phyloP scores from a whole-genome alignment of 2,797 vertebrate genomes.

The Nannoperca australis region DNA sequence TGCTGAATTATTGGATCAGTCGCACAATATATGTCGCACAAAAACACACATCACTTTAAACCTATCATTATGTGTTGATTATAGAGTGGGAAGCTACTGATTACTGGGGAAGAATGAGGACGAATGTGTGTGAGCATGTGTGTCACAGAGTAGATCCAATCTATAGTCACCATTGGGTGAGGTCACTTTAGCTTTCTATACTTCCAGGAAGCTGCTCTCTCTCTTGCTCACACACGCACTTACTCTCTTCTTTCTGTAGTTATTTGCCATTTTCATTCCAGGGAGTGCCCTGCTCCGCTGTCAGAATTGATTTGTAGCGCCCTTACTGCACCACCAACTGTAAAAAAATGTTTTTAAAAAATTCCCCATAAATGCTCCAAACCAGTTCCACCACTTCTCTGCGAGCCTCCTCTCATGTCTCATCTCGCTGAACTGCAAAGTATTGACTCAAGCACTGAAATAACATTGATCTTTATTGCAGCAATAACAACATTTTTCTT shows the following conservation, averaged over 20 bases:
- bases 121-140: constrained; percentile 15
- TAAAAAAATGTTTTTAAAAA: too few species aligned
- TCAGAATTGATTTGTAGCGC: constrained; percentile 55
- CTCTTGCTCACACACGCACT: not conserved
- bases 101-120: constrained; percentile 37
- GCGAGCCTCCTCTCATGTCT: constrained; percentile 29
- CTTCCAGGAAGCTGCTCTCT: constrained; percentile 26
- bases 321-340: constrained; percentile 21
- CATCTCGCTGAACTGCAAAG: constrained; percentile 31
- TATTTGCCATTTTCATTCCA: constrained; percentile 50
- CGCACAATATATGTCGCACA: constrained; percentile 6
- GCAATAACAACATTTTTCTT: constrained; percentile 35
- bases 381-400: constrained; percentile 35
- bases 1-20: constrained; percentile 34
- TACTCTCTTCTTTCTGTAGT: constrained; percentile 19
- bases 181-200: constrained; percentile 29
- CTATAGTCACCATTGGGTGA: constrained; percentile 37
- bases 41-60: constrained; percentile 39
- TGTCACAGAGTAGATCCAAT: constrained; percentile 33
- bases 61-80: constrained; percentile 50
- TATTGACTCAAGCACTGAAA: constrained; percentile 42
- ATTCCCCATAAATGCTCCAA: constrained; percentile 29
- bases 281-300: constrained; percentile 46
- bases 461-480: constrained; percentile 39
- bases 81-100: constrained; percentile 32